Evolutionary conservation across 2,797 vertebrate species (phyloP), one percentile per base, ranked within the genome.

Genomic region (Oryzias sinensis): DNA sequence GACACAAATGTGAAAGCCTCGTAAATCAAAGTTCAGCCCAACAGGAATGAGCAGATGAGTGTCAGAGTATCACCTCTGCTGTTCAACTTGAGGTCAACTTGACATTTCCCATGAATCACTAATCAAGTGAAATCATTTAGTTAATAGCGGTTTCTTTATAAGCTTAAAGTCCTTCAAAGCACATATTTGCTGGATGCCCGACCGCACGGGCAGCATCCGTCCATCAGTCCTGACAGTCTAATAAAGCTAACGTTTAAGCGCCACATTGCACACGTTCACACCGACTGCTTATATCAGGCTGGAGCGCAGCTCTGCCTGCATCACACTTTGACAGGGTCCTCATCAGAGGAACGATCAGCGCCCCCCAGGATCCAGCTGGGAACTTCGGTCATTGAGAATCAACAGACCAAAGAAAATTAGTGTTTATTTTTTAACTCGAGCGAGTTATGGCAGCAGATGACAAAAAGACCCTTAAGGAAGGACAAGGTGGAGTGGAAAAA

Each of bases 261-360:
- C 56, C 70, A 92, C 89, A 92, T 92, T 81, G 77, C 88, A 70
- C 91, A 88, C 83, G 62, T 83, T 72, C 70, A 63, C 71, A 76
- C 47, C 3, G 59, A 69, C 70, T 56, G 70, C 83, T 87, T 92
- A 91, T 89, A 91, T 81, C 68, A 68, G 64, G 69, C 51, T 0
- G 59, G 50, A 66, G 65, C 56, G 60, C 60, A 53, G 48, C 54
- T 20, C 72, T 14, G 56, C 5, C 53, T n/a, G 58, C 41, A 60
- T 70, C 29, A 0, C 61, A 43, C 50, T 41, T 42, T 42, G 61
- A 59, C 49, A 55, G 72, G 24, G 70, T 40, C 16, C 48, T 52
- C n/a, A 54, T 63, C 45, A 48, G 29, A 46, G 22, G 59, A 76
- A 74, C 79, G 74, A 65, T 49, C 51, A 5, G 45, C 49, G 5